These are phyloP conservation scores for Cathartes aura DNA, from an alignment of 2,113 vertebrate genomes.

Conservation along the genomic window DNA sequence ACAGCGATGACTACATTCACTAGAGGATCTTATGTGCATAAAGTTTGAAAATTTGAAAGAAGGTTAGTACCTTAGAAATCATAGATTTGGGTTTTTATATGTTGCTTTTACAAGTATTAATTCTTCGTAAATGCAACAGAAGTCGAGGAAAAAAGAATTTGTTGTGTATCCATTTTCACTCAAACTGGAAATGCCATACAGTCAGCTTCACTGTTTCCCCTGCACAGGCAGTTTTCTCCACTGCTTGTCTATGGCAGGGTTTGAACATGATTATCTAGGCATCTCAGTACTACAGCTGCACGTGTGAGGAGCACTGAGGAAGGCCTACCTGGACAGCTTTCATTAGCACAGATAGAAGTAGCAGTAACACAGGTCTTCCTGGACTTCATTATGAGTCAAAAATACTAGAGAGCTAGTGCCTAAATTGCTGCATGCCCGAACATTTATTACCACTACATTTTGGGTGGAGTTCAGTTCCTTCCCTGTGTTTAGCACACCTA, in stretches of 20 bases:
- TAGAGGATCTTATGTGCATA: background rate
- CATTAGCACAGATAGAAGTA: background rate
- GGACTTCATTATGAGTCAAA: background rate
- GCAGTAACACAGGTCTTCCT: background rate
- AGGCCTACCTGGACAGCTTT: background rate
- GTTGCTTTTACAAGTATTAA: background rate
- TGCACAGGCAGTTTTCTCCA: background rate
- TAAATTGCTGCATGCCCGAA: background rate
- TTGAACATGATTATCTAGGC: background rate
- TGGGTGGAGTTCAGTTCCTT: background rate
- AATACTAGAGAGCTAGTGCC: background rate
- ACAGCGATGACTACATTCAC: background rate
- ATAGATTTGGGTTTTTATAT: background rate
- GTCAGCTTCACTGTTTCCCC: background rate
- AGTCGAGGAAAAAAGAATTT: background rate
- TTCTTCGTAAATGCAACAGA: background rate
- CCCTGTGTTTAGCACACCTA: background rate
- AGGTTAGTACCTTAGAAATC: background rate
- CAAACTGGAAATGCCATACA: background rate
- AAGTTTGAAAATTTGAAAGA: background rate
- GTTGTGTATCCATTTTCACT: fast-evolving
- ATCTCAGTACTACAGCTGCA: background rate
- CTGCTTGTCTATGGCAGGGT: background rate
- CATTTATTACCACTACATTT: background rate
- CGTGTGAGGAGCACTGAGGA: background rate